Conservation (phyloP, 2,113 vertebrate species). For the Jacana jacana region DNA sequence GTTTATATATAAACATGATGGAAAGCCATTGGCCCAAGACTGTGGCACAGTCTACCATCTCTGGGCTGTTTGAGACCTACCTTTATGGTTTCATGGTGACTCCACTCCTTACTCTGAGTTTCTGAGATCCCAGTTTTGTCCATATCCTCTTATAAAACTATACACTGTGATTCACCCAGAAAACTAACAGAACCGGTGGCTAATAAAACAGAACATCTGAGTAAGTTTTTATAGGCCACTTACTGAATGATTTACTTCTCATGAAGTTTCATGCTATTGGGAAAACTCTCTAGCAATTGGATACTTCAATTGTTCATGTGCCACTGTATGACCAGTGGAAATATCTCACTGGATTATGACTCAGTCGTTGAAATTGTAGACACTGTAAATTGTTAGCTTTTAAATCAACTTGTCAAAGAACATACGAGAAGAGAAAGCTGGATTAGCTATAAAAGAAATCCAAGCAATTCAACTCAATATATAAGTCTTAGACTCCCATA, state of each 20-base stretch:
- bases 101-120: neutral
- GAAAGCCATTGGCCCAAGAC: neutral
- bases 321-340: neutral
- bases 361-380: neutral
- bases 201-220: neutral
- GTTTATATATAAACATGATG: neutral
- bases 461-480: neutral
- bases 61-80: neutral
- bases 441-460: neutral
- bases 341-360: neutral
- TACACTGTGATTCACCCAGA: neutral
- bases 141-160: neutral
- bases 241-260: neutral
- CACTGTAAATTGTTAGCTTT: neutral
- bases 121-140: neutral
- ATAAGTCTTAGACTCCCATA: neutral
- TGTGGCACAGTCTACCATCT: neutral
- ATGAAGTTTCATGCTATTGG: neutral
- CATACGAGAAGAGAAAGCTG: neutral
- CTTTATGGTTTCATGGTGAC: neutral
- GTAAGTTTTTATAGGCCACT: neutral
- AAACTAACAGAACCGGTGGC: neutral
- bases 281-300: neutral
- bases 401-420: neutral
- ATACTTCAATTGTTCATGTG: neutral